Percentiles rank a stretch among this genome's conserved stretches.
Evolutionary conservation across 2,888 invertebrate species (phyloP).

Genomic region (Noctua pronuba): DNA sequence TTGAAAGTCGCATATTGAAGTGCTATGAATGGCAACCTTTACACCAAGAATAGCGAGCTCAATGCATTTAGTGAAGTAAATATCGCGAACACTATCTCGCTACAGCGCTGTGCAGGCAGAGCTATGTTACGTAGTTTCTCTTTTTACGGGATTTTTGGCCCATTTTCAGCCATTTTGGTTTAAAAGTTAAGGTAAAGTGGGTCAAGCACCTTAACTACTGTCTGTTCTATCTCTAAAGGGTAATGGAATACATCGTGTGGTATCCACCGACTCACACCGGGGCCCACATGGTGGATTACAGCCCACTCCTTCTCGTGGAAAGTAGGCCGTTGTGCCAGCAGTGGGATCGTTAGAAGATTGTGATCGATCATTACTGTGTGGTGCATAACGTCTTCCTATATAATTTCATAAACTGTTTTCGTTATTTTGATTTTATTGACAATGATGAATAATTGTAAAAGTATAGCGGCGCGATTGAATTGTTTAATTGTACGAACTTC

Average conservation of each 20-base stretch:
- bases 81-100: slow-evolving; percentile 60
- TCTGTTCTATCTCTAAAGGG: neutral
- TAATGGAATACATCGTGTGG: neutral
- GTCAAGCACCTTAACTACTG: neutral
- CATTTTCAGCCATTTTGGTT: neutral
- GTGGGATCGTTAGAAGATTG: neutral
- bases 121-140: slow-evolving; percentile 15
- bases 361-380: neutral
- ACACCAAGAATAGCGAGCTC: slow-evolving; percentile 45
- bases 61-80: slow-evolving; percentile 66
- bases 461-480: too few species aligned
- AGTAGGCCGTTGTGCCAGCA: neutral
- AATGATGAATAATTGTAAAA: too few species aligned
- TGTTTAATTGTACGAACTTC: too few species aligned
- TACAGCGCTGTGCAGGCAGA: slow-evolving; percentile 23
- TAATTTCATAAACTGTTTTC: too few species aligned
- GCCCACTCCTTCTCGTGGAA: neutral
- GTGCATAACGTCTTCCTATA: neutral
- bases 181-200: neutral
- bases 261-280: neutral
- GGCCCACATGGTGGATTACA: neutral
- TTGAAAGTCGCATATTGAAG: slow-evolving; percentile 48
- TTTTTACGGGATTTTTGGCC: slow-evolving; percentile 35
- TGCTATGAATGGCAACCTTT: slow-evolving; percentile 52
- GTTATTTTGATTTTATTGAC: too few species aligned